These are phyloP conservation scores for Vanessa cardui DNA, from an alignment of 2,888 invertebrate genomes.

Conservation along the genomic window DNA sequence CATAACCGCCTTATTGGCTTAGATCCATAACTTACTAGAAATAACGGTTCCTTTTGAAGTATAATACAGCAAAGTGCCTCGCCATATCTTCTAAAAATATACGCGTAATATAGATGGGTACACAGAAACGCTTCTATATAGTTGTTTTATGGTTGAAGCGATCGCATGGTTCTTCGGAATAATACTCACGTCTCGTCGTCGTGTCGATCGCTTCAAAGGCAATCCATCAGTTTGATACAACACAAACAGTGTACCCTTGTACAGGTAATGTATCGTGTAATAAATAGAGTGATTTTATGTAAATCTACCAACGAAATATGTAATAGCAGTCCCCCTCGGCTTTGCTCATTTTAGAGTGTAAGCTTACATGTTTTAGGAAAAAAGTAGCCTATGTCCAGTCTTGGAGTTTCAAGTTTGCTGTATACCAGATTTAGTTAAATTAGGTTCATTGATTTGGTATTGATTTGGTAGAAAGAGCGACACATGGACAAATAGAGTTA, in stretches of 20 bases:
- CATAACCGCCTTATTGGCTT: neutral
- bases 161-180: conserved; percentile 6
- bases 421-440: too few relatives aligned
- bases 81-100: conserved; percentile 10
- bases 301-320: too few relatives aligned
- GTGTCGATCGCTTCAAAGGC: neutral
- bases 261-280: neutral
- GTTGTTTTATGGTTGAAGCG: neutral
- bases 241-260: conserved; percentile 5
- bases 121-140: conserved; percentile 15
- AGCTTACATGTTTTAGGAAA: too few relatives aligned
- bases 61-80: conserved; percentile 6
- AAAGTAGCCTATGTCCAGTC: too few relatives aligned
- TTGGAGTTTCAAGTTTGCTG: too few relatives aligned
- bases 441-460: too few relatives aligned
- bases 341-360: too few relatives aligned
- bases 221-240: neutral
- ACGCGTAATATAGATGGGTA: conserved; percentile 10
- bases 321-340: too few relatives aligned
- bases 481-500: too few relatives aligned
- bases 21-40: neutral
- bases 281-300: too few relatives aligned
- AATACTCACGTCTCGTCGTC: conserved; percentile 10
- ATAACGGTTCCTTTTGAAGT: neutral
- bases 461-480: too few relatives aligned